Base-by-base conservation (phyloP, 2,888 invertebrate species). In the Zaprionus obscuricornis region DNA sequence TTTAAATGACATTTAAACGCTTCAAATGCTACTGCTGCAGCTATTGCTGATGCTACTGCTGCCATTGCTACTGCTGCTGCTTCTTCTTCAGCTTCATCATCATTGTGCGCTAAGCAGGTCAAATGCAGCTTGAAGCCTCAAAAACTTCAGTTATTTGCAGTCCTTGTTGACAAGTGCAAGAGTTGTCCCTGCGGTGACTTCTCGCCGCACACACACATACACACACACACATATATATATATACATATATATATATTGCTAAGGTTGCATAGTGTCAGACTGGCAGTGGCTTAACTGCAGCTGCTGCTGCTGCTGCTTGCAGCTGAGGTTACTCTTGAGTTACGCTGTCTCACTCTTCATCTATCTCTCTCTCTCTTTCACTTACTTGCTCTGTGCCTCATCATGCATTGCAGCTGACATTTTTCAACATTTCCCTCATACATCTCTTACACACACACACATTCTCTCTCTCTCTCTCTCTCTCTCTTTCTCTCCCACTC, bases 1-100 rank as follows among this genome's bases (percentile, higher is more conserved):
- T 40, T 55, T 78, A 81, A 86, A 83, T 64, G 78, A 60, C 65
- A 70, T 74, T 78, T 76, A 76, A 85, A 64, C 74, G 65, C 65
- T 69, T 67, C 62, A 76, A n/a, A n/a, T n/a, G n/a, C n/a, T n/a
- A n/a, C n/a, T n/a, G n/a, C n/a, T n/a, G n/a, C n/a, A n/a, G n/a
- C n/a, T n/a, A n/a, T n/a, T n/a, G n/a, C n/a, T n/a, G n/a, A n/a
- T n/a, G n/a, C n/a, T n/a, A n/a, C n/a, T n/a, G n/a, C n/a, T n/a
- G n/a, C n/a, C n/a, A n/a, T n/a, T n/a, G n/a, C n/a, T n/a, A n/a
- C n/a, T n/a, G n/a, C n/a, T n/a, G n/a, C n/a, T n/a, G n/a, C n/a
- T n/a, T n/a, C n/a, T n/a, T n/a, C n/a, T n/a, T n/a, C n/a, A n/a
- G n/a, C n/a, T n/a, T n/a, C n/a, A n/a, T n/a, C n/a, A n/a, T n/a